Conservation (phyloP, 2,113 vertebrate genomes). For the Dunckerocampus dactyliophorus region DNA sequence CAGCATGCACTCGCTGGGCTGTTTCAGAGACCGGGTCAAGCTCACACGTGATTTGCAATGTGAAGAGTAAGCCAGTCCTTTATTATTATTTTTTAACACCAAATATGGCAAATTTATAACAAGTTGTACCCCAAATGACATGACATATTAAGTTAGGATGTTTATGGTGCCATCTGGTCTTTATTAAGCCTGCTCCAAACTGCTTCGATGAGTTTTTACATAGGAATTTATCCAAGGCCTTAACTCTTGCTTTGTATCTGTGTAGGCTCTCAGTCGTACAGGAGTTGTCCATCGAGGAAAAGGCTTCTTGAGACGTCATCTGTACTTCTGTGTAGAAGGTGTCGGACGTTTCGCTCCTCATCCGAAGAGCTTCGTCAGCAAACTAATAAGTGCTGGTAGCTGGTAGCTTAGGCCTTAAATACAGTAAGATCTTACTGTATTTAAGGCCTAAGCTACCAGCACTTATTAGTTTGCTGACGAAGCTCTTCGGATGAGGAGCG, state of each 20-base stretch:
- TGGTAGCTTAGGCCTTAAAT: too few relatives aligned
- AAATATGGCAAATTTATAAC: not conserved
- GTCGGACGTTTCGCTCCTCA: too few relatives aligned
- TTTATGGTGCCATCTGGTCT: not conserved
- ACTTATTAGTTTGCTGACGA: too few relatives aligned
- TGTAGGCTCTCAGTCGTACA: too few relatives aligned
- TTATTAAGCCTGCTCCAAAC: not conserved
- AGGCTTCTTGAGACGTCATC: too few relatives aligned
- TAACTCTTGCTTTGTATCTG: not conserved
- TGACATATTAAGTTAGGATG: not conserved
- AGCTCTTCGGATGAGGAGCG: too few relatives aligned
- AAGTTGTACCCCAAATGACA: not conserved
- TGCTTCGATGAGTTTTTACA: not conserved
- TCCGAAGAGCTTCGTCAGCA: too few relatives aligned
- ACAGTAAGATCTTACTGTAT: too few relatives aligned
- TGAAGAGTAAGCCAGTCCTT: conserved; percentile 75
- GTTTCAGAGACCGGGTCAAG: conserved; percentile 84
- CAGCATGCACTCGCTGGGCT: conserved; percentile 89
- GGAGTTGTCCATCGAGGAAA: too few relatives aligned
- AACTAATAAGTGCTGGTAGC: too few relatives aligned
- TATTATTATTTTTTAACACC: not conserved
- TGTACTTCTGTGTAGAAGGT: too few relatives aligned
- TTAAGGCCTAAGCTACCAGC: too few relatives aligned
- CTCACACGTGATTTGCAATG: conserved; percentile 85
- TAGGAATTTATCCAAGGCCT: not conserved